Base-by-base conservation (phyloP, 2,888 invertebrate species). In the Eristalinus aeneus region DNA sequence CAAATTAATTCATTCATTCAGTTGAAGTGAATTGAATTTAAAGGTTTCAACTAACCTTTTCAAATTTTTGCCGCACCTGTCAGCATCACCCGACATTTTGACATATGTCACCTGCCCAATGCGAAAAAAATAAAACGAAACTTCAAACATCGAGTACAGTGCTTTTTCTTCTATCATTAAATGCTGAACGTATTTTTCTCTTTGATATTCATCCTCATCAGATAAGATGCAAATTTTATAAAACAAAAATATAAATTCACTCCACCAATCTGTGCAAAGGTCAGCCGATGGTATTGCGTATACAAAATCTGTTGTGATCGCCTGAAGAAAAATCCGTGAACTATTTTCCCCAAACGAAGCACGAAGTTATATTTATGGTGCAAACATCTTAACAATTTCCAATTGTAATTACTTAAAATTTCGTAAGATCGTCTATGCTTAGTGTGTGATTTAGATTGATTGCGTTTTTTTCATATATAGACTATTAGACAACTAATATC, bases 151-250 rank as follows among this genome's bases (percentile, higher is more conserved):
- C 60, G 20, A 78, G 64, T 69, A 76, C 71, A 81, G 81, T 85
- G 76, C 67, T 80, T 80, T 85, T 85, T 76, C 74, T 74, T 72
- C 76, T 22, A 60, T 61, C 46, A 76, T 34, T 27, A 72, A 85
- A 76, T 67, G 61, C 31, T 77, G 16, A 63, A 72, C 46, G 67
- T 74, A 75, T 75, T 84, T 80, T 58, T 34, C 58, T 65, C 56
- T 67, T 61, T n/a, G 27, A 85, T 54, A 56, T 16, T 11, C 61
- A 9, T 16, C 10, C 34, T 65, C 54, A 34, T 4, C 39, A 31
- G 69, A 64, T 36, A 78, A 74, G 31, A 83, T 74, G 69, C 27
- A 65, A 68, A 61, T 34, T 32, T 63, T 36, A 54, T 2, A 36
- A 39, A 61, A 34, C 16, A 8, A 46, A 46, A 46, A 16, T 16